Evolutionary conservation across 2,113 vertebrate species (phyloP).

Genomic region (Geothlypis trichas): DNA sequence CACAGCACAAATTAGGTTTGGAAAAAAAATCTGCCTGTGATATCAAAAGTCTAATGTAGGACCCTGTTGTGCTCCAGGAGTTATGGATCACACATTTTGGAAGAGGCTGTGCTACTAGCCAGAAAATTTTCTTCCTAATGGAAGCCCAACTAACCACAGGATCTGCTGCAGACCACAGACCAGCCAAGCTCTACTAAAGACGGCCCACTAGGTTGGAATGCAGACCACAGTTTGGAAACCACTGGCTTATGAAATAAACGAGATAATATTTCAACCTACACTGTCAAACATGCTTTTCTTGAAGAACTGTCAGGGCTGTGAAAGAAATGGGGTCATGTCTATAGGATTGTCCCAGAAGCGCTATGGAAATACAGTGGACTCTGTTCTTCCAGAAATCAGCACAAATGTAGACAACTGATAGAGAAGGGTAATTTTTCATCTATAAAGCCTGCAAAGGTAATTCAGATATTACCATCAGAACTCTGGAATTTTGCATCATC

Average conservation of each 20-base stretch:
- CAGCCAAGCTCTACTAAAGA: neutral
- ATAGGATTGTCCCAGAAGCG: neutral
- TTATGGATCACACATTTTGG: neutral
- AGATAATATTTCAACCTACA: neutral
- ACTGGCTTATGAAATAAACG: neutral
- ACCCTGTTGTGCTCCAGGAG: neutral
- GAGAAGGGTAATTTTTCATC: neutral
- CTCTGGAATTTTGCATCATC: neutral
- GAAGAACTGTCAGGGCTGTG: neutral
- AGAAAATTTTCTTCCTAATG: neutral
- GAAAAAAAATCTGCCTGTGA: neutral
- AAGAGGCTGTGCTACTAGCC: neutral
- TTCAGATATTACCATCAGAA: neutral
- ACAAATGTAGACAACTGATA: neutral
- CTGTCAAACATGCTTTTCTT: neutral
- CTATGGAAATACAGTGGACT: neutral
- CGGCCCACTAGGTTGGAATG: neutral
- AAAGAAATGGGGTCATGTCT: neutral
- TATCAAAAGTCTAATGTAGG: accelerated
- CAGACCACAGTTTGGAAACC: neutral
- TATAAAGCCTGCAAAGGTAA: neutral
- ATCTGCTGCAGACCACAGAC: neutral
- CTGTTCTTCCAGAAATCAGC: neutral
- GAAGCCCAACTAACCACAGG: neutral
- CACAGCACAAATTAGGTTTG: neutral